Base-by-base conservation (phyloP, 2,113 vertebrate genomes). In the Regulus satrapa region DNA sequence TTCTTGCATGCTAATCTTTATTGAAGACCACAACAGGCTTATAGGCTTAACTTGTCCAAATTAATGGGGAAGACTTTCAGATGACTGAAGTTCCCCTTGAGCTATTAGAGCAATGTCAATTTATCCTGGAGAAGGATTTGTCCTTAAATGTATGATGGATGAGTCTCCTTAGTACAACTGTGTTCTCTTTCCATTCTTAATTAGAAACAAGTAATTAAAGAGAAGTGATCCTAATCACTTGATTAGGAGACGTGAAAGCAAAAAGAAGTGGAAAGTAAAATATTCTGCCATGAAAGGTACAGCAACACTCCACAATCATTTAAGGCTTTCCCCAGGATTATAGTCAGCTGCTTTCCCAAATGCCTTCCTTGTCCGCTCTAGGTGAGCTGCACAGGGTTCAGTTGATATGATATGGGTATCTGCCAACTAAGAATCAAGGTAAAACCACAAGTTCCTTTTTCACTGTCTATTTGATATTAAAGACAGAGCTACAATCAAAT, bases 341-440 rank as follows among this genome's bases (percentile, higher is more conserved):
- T 8, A 18, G 48, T 51, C n/a, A 85, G 23, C 40, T 89, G 28
- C 38, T 56, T 82, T 88, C 38, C 36, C 41, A 88, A 76, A 68
- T 8, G 32, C 23, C 34, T 74, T 14, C 9, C 29, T 46, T 54
- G 24, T 43, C 45, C 48, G 5, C 46, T 56, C 40, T 41, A 43
- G 31, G 29, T 1, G 1, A 79, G 21, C 29, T 69, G 34, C 24
- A 18, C 0, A 0, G 14, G 23, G 7, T 8, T 59, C 40, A 20
- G 20, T 6, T 66, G 34, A 43, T 58, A 18, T 12, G 14, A 64
- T 36, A 49, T 16, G 26, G 23, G 4, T 36, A 54, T 72, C 40
- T 69, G 25, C 40, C 68, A 45, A 25, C 25, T 34, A 87, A 85
- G 38, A 85, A 71, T 46, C 29, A 45, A 78, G 31, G 38, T 32